Conservation (phyloP, 2,113 vertebrate genomes). For the Alaudala cheleensis region DNA sequence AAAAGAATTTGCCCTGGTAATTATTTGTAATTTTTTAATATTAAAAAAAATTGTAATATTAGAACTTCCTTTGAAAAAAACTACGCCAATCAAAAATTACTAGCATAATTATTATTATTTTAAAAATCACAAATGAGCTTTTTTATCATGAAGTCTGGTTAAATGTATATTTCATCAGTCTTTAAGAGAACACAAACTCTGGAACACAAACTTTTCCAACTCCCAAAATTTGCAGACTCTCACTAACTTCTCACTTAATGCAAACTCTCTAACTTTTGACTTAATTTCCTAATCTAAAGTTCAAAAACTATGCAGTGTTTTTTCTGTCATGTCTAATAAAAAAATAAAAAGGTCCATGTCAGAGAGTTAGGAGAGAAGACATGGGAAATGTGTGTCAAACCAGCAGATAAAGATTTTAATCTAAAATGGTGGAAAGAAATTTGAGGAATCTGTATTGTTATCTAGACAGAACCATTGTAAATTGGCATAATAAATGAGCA, state of each 20-base stretch:
- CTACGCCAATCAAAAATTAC: neutral
- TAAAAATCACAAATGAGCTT: neutral
- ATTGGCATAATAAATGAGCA: conserved; percentile 37
- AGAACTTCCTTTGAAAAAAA: neutral
- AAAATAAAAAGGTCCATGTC: neutral
- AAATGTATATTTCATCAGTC: neutral
- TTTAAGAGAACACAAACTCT: neutral
- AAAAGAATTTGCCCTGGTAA: neutral
- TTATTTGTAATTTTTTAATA: neutral
- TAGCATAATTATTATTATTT: neutral
- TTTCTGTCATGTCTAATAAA: neutral
- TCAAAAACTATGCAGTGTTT: neutral
- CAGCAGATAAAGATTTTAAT: neutral
- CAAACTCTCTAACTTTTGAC: neutral
- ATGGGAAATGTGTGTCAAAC: neutral
- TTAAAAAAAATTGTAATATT: neutral
- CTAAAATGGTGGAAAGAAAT: conserved; percentile 29
- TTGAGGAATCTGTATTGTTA: conserved; percentile 22
- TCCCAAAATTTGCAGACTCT: neutral
- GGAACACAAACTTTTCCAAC: neutral
- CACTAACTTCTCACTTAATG: neutral
- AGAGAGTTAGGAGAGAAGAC: neutral
- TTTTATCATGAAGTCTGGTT: neutral
- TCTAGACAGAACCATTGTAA: neutral
- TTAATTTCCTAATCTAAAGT: neutral